A percentile compares a stretch with the other conserved stretches of the same genome.
These are phyloP conservation scores for Choristoneura rosaceana DNA, from an alignment of 2,888 invertebrate species.

Conservation along the genomic window DNA sequence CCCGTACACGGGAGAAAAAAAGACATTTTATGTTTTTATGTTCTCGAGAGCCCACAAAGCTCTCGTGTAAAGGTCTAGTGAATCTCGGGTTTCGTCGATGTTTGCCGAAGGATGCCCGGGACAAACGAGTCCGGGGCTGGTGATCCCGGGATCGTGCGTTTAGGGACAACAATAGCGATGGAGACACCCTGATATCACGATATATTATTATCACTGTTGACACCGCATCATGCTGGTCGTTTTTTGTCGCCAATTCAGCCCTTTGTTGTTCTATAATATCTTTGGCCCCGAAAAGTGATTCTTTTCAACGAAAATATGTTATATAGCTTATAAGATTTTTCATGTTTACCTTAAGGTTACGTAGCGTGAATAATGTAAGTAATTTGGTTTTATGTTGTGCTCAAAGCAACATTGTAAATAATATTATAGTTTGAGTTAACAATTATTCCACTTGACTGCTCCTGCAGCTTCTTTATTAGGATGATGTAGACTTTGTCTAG, in stretches of 20 bases:
- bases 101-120: constrained; percentile 81
- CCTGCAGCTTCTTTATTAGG: background rate
- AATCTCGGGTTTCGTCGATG: constrained; percentile 79
- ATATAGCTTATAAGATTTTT: constrained; percentile 19
- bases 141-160: constrained; percentile 76
- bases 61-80: constrained; percentile 80
- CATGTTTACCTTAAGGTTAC: constrained; percentile 6
- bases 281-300: constrained; percentile 34
- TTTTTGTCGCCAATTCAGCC: constrained; percentile 62
- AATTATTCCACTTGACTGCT: background rate
- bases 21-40: constrained; percentile 74
- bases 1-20: constrained; percentile 53
- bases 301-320: constrained; percentile 30
- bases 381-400: background rate
- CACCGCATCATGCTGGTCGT: constrained; percentile 79
- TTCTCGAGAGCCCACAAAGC: constrained; percentile 70
- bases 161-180: constrained; percentile 77
- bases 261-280: constrained; percentile 41
- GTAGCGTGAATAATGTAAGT: background rate
- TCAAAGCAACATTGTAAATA: constrained; percentile 3
- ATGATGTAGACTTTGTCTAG: background rate
- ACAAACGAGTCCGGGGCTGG: constrained; percentile 76
- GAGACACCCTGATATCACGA: constrained; percentile 76
- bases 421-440: background rate
- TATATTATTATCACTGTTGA: constrained; percentile 81